These are phyloP conservation scores for Eonycteris spelaea DNA, from an alignment of 2,113 vertebrate species.

Conservation along the genomic window DNA sequence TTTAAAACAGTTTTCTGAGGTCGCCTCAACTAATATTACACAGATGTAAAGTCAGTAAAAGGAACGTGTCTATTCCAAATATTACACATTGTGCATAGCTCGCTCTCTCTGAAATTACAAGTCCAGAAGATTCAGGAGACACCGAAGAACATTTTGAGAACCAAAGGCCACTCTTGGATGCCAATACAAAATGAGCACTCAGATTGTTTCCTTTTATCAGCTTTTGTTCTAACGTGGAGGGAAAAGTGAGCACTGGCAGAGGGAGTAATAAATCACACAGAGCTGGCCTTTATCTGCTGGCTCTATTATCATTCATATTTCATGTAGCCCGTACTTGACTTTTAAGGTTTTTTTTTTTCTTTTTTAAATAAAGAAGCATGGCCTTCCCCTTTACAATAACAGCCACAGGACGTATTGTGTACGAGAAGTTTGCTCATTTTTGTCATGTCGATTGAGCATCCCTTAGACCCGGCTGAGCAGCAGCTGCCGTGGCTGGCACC, in stretches of 20 bases:
- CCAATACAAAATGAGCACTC: background rate
- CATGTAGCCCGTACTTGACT: constrained; percentile 43
- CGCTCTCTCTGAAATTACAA: background rate
- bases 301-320: constrained; percentile 62
- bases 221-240: background rate
- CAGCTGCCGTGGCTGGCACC: background rate
- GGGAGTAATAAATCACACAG: constrained; percentile 31
- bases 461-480: background rate
- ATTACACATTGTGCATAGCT: background rate
- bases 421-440: background rate
- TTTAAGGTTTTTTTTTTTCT: background rate
- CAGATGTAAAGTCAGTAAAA: background rate
- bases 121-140: background rate
- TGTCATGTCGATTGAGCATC: background rate
- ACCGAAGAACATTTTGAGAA: background rate
- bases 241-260: background rate
- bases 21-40: background rate
- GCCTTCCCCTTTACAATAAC: background rate
- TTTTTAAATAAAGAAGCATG: background rate
- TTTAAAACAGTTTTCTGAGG: background rate
- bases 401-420: background rate
- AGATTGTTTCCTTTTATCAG: background rate
- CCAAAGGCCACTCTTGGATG: background rate
- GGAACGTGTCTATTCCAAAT: background rate
- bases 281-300: constrained; percentile 29